Evolutionary conservation across 64 coral and sea anemone species (phyloP), one percentile per base, ranked within the genome.

Genomic region (Stichodactyla mertensii): DNA sequence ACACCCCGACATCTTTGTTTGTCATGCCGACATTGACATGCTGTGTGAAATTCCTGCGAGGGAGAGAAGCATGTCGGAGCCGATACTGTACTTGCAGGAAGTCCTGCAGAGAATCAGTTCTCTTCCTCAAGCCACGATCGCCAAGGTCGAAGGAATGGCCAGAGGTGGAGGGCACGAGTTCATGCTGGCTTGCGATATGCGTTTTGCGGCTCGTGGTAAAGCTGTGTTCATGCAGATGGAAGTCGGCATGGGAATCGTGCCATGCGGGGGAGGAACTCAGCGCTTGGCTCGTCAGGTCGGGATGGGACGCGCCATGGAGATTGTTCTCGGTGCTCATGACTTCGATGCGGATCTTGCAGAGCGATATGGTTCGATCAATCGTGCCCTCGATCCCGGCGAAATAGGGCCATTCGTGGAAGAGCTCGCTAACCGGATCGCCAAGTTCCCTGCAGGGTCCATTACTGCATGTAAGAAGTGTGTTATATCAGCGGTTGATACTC

Each of bases 211-310:
- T 55, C 90, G 94, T 56, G 90, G 90, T 16, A 95, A 92, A 54
- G 90, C 94, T 7, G 90, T 95, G 52, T 95, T 95, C 52, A 95
- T 95, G 94, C 94, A 95, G 74, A 95, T 95, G 94, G 94, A 95
- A 55, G 94, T 95, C 4, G 94, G 94, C 8, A 95, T 95, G 94
- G 94, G 94, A 8, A 90, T 95, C 56, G 94, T 95, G 23, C 94
- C 94, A 15, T 95, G 94, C 54, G 94, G 94, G 51, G 94, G 94
- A 58, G 94, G 93, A 82, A 95, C 93, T 7, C 94, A 95, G 57
- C 94, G 94, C 0, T 62, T 95, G 2, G 84, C 94, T 1, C 94
- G 94, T 64, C 94, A 95, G 70, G 90, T 95, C 14, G 94, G 91
- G 54, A 93, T 97, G 94, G 94, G 90, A 52, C 80, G 94, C 7